phyloP scores from a whole-genome alignment of 1,140 invertebrate species.

The Laupala kohalensis region DNA sequence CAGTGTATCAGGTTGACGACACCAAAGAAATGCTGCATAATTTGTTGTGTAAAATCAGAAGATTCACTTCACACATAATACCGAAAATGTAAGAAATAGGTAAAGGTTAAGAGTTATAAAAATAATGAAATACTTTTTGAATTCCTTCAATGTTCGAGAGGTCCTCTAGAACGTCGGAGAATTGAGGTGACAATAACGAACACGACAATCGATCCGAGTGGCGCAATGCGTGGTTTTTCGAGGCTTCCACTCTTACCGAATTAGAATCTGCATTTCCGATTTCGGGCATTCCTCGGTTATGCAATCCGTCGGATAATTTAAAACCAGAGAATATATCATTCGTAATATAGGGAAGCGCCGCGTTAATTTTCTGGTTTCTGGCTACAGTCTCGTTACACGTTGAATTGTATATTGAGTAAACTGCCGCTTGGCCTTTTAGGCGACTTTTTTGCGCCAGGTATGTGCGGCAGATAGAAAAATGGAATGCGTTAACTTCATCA shows the following conservation, averaged over 20 bases:
- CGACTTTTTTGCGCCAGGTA: neutral
- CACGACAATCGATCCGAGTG: neutral
- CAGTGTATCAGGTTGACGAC: no score
- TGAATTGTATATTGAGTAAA: neutral
- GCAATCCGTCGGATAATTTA: neutral
- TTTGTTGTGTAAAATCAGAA: no score
- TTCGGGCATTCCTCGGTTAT: neutral
- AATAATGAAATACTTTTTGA: no score
- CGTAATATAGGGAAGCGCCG: neutral
- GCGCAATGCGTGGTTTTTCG: neutral
- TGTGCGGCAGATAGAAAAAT: no score
- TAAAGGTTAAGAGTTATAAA: no score
- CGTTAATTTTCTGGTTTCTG: neutral
- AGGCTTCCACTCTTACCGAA: neutral
- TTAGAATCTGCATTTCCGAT: neutral
- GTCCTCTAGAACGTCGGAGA: no score
- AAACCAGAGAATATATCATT: neutral
- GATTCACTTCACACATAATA: no score
- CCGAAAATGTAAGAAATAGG: no score
- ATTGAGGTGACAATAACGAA: no score
- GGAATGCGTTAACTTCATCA: no score
- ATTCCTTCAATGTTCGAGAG: no score
- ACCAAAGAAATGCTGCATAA: no score
- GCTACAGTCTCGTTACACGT: neutral
- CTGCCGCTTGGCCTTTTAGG: neutral